Base-by-base conservation (phyloP, 2,888 invertebrate species). In the Perithous albicinctus region DNA sequence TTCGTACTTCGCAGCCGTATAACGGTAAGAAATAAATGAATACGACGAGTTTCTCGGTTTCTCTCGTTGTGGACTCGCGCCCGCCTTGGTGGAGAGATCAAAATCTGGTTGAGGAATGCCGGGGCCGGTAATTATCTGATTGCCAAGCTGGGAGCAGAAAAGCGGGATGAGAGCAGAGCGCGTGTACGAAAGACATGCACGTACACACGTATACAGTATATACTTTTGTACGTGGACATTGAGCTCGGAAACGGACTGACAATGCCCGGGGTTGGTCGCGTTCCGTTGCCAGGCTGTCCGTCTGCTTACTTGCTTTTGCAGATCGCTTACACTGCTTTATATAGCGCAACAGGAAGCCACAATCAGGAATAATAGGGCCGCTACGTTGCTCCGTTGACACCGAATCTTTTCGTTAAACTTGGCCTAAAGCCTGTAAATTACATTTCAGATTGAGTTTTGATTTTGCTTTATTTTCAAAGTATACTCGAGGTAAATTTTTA, bases 41-140 rank as follows among this genome's bases (percentile, higher is more conserved):
- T 35, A 70, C 56, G 56, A 70, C 41, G 41, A 56, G 41, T 70
- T 43, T 29, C 70, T 32, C 23, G 15, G 56, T 59, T 70, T 59
- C 70, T 43, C 43, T 29, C n/a, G 18, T 66, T n/a, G 46, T 32
- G 46, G 32, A 48, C 54, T 54, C 69, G 10, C 63, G 56, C 56
- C 59, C 64, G 56, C 20, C 54, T 51, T 15, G 66, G 7, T n/a
- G n/a, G 10, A 15, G 38, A 76, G 81, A 81, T 81, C 56, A 69
- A 56, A 81, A 81, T 77, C 77, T 73, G 77, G 73, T 77, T 77
- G 81, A 77, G 77, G 77, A 81, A 81, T 81, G 73, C 73, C 54
- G 59, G 59, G 35, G 67, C 63, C 38, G 38, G 73, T 77, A 73
- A 81, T 80, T 80, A 81, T 81, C 81, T 74, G 81, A 81, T 77